These are phyloP conservation scores for Gastracanthus pulcherrimus DNA, from an alignment of 2,888 invertebrate genomes.

Conservation along the genomic window DNA sequence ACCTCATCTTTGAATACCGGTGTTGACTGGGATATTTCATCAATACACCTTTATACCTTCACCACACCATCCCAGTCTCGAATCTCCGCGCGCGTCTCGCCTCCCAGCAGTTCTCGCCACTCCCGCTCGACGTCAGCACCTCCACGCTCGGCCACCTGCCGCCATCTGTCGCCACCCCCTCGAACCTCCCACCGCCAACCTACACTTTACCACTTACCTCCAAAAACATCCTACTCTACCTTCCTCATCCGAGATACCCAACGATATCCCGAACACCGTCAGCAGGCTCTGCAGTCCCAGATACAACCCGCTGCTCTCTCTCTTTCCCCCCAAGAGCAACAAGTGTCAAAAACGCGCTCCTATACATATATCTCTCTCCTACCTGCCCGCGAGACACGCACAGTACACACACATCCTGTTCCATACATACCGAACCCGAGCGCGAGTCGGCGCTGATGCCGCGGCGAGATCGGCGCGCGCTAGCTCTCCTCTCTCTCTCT, in stretches of 20 bases:
- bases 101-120: too few relatives aligned
- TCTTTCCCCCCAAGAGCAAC: slow-evolving; percentile 58
- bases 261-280: not conserved
- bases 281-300: too few relatives aligned
- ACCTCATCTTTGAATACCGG: too few relatives aligned
- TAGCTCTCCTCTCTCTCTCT: too few relatives aligned
- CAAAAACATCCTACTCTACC: not conserved
- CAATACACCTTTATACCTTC: not conserved
- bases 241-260: too few relatives aligned
- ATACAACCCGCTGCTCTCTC: too few relatives aligned
- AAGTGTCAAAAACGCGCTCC: slow-evolving; percentile 54
- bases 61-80: too few relatives aligned
- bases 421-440: not conserved
- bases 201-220: not conserved
- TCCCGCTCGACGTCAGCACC: slow-evolving; percentile 37
- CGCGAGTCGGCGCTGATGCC: not conserved
- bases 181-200: not conserved
- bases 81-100: not conserved
- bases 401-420: not conserved
- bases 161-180: slow-evolving; percentile 25
- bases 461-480: not conserved
- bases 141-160: not conserved
- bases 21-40: too few relatives aligned
- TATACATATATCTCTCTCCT: too few relatives aligned
- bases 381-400: too few relatives aligned